A percentile compares a stretch with the other conserved stretches of the same genome.
Evolutionary conservation across 2,888 invertebrate species (phyloP).

Genomic region (Phaonia tiefii): DNA sequence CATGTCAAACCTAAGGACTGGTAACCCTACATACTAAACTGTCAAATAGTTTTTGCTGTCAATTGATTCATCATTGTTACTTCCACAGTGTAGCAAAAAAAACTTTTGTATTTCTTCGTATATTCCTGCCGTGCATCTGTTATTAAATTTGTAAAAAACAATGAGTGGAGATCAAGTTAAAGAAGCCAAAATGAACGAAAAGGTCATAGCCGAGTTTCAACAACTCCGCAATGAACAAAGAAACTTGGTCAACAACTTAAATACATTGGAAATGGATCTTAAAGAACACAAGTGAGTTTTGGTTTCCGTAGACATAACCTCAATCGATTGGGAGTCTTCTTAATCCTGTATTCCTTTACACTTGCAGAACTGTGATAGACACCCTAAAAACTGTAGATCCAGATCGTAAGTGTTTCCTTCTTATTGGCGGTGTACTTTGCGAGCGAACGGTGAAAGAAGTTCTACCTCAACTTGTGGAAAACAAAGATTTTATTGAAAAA

Average conservation of each 20-base stretch:
- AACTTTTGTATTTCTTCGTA: slow-evolving; percentile 12
- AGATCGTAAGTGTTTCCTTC: slow-evolving; percentile 93
- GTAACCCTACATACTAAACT: too few species aligned
- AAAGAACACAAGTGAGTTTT: slow-evolving; percentile 94
- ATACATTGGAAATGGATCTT: slow-evolving; percentile 95
- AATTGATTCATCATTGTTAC: slow-evolving; percentile 58
- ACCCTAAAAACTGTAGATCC: slow-evolving; percentile 92
- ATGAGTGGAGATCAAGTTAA: slow-evolving; percentile 79
- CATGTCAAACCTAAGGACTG: too few species aligned
- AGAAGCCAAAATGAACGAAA: slow-evolving; percentile 83
- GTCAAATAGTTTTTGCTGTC: too few species aligned
- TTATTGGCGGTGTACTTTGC: slow-evolving; percentile 96
- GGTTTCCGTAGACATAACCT: slow-evolving; percentile 70
- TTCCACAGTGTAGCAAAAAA: slow-evolving; percentile 8
- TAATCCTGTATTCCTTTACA: neutral
- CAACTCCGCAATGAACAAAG: slow-evolving; percentile 93
- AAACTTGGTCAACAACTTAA: slow-evolving; percentile 91
- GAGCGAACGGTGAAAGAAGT: slow-evolving; percentile 96
- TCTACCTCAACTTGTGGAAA: slow-evolving; percentile 90
- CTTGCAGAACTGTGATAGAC: slow-evolving; percentile 93
- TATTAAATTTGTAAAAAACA: slow-evolving; percentile 62
- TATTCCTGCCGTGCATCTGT: slow-evolving; percentile 54
- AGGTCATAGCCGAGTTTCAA: slow-evolving; percentile 94
- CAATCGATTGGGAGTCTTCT: slow-evolving; percentile 60
- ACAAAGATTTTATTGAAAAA: slow-evolving; percentile 89